These are phyloP conservation scores for Columba guinea DNA, from an alignment of 2,797 vertebrate species.

Conservation along the genomic window DNA sequence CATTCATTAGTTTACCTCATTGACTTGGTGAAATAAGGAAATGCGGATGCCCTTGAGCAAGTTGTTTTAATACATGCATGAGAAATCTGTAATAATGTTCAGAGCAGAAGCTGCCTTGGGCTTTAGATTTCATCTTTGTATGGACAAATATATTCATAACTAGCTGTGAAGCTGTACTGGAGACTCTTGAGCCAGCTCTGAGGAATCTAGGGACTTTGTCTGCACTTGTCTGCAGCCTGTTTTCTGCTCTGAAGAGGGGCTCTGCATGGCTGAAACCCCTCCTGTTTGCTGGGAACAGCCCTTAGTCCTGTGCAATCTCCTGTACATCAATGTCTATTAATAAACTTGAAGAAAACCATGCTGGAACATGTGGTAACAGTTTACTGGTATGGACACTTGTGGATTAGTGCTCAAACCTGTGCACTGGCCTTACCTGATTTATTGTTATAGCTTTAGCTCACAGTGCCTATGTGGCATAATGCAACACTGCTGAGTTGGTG, in stretches of 20 bases:
- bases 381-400: background rate
- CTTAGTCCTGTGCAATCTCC: background rate
- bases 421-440: background rate
- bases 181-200: background rate
- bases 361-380: background rate
- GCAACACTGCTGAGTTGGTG: background rate
- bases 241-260: background rate
- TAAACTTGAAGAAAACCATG: background rate
- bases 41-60: background rate
- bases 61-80: background rate
- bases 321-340: background rate
- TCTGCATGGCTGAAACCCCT: background rate
- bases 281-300: background rate
- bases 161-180: background rate
- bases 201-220: background rate
- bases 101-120: background rate
- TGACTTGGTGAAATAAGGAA: constrained; percentile 32
- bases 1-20: constrained; percentile 16
- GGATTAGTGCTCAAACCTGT: background rate
- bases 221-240: background rate
- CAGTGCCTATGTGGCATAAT: rapidly evolving
- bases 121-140: background rate
- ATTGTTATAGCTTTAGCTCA: background rate
- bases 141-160: background rate
- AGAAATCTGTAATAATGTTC: background rate